Evolutionary conservation across 92 coral and sea anemone genomes (phyloP).

Genomic region (Scolanthus callimorphus): DNA sequence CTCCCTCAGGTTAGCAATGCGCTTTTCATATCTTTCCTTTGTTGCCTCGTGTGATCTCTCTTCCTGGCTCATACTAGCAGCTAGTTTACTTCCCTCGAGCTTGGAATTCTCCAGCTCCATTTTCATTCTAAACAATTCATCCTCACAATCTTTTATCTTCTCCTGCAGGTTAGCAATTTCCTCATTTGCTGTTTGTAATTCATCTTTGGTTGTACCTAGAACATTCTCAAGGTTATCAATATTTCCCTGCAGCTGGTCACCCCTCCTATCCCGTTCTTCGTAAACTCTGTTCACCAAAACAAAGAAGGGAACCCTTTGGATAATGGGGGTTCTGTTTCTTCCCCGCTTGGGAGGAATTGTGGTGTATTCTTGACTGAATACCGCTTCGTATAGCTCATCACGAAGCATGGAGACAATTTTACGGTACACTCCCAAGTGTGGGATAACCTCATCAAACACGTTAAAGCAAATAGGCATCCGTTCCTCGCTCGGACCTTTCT

Average conservation of each 20-base stretch:
- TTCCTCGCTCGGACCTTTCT: constrained; percentile 65
- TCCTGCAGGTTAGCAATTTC: constrained; percentile 42
- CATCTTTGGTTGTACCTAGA: constrained; percentile 28
- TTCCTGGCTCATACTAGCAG: constrained; percentile 52
- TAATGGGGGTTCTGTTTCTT: constrained; percentile 51
- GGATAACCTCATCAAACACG: constrained; percentile 85
- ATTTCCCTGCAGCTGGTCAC: constrained; percentile 59
- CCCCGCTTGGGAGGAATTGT: constrained; percentile 61
- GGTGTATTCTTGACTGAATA: constrained; percentile 90
- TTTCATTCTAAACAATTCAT: constrained; percentile 56
- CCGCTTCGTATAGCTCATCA: constrained; percentile 86
- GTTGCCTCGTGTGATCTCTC: constrained; percentile 55
- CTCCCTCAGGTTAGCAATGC: constrained; percentile 59
- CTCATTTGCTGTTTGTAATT: constrained; percentile 35
- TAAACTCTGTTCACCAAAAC: constrained; percentile 79
- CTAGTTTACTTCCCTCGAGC: constrained; percentile 57
- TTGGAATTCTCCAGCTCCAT: constrained; percentile 58
- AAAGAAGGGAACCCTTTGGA: constrained; percentile 83
- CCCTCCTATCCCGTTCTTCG: constrained; percentile 78
- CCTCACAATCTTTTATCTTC: constrained; percentile 59
- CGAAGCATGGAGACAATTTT: constrained; percentile 82
- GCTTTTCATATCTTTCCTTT: constrained; percentile 57
- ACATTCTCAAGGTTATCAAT: constrained; percentile 41
- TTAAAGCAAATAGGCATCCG: constrained; percentile 81
- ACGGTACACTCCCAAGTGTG: constrained; percentile 80